These are phyloP conservation scores for Amorpha juglandis DNA, from an alignment of 2,888 invertebrate species.

Conservation along the genomic window DNA sequence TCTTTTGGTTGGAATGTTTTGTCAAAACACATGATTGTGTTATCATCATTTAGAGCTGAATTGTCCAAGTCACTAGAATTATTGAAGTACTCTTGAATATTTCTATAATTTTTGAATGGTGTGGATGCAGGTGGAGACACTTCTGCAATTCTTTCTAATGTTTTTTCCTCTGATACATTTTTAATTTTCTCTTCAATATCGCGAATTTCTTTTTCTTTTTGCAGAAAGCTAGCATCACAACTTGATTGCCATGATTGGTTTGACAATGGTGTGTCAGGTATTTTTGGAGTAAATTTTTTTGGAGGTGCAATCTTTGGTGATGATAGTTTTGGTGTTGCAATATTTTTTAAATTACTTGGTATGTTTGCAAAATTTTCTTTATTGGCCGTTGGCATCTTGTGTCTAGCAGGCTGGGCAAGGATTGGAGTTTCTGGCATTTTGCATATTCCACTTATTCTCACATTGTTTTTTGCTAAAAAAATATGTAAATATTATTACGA, in stretches of 20 bases:
- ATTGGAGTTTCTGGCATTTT: slow-evolving; percentile 67
- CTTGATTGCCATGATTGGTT: slow-evolving; percentile 69
- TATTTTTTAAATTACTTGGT: slow-evolving; percentile 31
- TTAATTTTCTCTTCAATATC: slow-evolving; percentile 57
- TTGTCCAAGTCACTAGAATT: slow-evolving; percentile 59
- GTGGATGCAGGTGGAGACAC: slow-evolving; percentile 68
- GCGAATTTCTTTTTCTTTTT: slow-evolving; percentile 69
- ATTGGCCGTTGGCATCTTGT: slow-evolving; percentile 51
- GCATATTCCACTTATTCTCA: slow-evolving; percentile 70
- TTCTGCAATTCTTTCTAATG: slow-evolving; percentile 61
- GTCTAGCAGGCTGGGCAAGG: slow-evolving; percentile 46
- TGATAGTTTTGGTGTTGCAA: slow-evolving; percentile 34
- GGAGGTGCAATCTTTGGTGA: slow-evolving; percentile 35
- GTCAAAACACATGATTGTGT: slow-evolving; percentile 71
- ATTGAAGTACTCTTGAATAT: slow-evolving; percentile 63
- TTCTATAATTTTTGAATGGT: slow-evolving; percentile 70
- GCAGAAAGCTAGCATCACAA: slow-evolving; percentile 71
- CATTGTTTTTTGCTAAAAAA: slow-evolving; percentile 50
- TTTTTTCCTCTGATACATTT: slow-evolving; percentile 48
- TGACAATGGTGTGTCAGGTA: slow-evolving; percentile 60
- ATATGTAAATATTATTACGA: neutral
- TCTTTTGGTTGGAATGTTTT: slow-evolving; percentile 48
- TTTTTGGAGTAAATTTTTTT: slow-evolving; percentile 35
- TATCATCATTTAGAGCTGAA: slow-evolving; percentile 53
- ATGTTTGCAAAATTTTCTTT: slow-evolving; percentile 61